These are phyloP conservation scores for Rutilus rutilus DNA, from an alignment of 2,113 vertebrate genomes.

Conservation along the genomic window DNA sequence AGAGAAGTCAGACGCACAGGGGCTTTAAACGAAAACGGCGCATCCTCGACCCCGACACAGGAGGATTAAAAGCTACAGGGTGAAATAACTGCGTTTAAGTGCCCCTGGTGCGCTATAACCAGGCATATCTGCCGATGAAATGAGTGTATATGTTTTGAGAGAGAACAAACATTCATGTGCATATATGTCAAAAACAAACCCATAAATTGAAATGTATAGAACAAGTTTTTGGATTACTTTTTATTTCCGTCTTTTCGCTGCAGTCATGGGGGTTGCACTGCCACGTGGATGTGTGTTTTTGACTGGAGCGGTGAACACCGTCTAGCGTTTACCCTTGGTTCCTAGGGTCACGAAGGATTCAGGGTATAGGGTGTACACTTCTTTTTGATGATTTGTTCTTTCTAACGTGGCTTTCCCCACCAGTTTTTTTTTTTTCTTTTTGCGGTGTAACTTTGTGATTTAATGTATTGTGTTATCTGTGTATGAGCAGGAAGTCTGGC, in stretches of 20 bases:
- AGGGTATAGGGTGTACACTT: conserved; percentile 61
- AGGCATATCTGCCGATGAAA: conserved; percentile 74
- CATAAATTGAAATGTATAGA: conserved; percentile 71
- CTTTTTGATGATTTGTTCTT: conserved; percentile 64
- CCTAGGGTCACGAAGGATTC: conserved; percentile 55
- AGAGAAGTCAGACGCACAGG: conserved; percentile 59
- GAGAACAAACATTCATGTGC: conserved; percentile 63
- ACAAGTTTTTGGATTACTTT: conserved; percentile 65
- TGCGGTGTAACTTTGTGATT: conserved; percentile 72
- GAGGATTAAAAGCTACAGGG: conserved; percentile 55
- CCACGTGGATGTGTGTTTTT: conserved; percentile 38
- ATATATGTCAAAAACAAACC: conserved; percentile 57
- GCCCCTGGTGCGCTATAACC: conserved; percentile 73
- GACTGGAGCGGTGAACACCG: conserved; percentile 10
- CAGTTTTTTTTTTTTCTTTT: conserved; percentile 54
- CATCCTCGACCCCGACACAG: conserved; percentile 26
- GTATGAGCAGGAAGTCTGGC: conserved; percentile 57
- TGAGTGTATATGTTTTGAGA: conserved; percentile 66
- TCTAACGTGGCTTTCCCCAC: conserved; percentile 52
- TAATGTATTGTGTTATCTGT: conserved; percentile 71
- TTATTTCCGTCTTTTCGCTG: conserved; percentile 58
- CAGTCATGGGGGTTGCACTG: conserved; percentile 59
- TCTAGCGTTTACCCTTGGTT: conserved; percentile 50
- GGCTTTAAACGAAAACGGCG: conserved; percentile 56
- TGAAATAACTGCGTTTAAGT: conserved; percentile 62